Evolutionary conservation across 2,888 invertebrate genomes (phyloP), one percentile per base, ranked within the genome.

Genomic region (Coleophora deauratella): DNA sequence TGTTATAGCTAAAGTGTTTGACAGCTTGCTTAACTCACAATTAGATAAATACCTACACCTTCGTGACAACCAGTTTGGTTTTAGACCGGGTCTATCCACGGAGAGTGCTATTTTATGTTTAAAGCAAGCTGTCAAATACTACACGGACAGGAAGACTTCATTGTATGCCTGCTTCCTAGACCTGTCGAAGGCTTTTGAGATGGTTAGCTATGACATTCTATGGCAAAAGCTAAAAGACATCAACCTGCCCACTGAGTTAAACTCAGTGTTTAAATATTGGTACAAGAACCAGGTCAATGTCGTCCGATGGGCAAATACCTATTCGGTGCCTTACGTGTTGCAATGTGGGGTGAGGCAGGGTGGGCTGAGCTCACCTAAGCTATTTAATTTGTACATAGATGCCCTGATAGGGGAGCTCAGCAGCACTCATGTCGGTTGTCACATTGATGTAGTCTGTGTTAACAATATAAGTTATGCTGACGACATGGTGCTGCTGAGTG

Each of bases 271-370:
- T 30, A 27, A 41, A 27, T 45, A 35, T 30, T 49, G 47, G 47
- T 50, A 50, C 31, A 12, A 14, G 9, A 35, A 46, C 34, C 45
- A 51, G 35, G 21, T 27, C 8, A 50, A 51, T 33, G 15, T 14
- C n/a, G 51, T 50, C n/a, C 38, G 48, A 9, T 50, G 51, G 54
- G 42, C 15, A 7, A 38, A 37, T 1, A 10, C 36, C 2, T 15
- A 44, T 1, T 50, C 48, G 3, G 45, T 42, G 11, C n/a, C 34
- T n/a, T n/a, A n/a, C n/a, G n/a, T n/a, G n/a, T n/a, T n/a, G n/a
- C n/a, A n/a, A n/a, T n/a, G n/a, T n/a, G 51, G 52, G 15, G 50
- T 52, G 37, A 52, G 51, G 40, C 52, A 53, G 47, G 55, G 53
- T 7, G 50, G 52, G 2, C 21, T 49, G 33, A 48, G 44, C 2